A percentile compares a stretch with the other conserved stretches of the same genome.
Conservation (phyloP, 2,797 vertebrate genomes). For the Neomorphus geoffroyi region DNA sequence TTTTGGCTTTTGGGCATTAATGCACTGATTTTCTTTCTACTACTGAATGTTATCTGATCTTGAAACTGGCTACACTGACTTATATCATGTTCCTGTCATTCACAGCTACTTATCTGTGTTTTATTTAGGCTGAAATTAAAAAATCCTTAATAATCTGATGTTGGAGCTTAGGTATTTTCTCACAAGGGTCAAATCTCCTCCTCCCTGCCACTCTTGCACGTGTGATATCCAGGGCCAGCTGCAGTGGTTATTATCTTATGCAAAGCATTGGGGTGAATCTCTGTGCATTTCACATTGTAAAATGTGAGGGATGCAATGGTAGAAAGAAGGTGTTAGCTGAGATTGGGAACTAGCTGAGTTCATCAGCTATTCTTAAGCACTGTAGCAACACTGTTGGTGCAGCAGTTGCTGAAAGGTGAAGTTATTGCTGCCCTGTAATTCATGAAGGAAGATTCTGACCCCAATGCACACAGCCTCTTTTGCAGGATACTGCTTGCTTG, state of each 20-base stretch:
- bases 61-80: constrained; percentile 7
- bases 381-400: not conserved
- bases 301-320: not conserved
- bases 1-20: constrained; percentile 5
- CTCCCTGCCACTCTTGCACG: not conserved
- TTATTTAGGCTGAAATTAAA: constrained; percentile 34
- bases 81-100: constrained; percentile 49
- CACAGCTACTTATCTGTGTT: constrained; percentile 21
- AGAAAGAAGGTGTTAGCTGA: not conserved
- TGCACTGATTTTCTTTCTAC: not conserved
- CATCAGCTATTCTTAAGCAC: not conserved
- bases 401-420: not conserved
- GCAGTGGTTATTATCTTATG: not conserved
- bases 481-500: not conserved
- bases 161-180: not conserved
- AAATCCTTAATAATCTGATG: not conserved
- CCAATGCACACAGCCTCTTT: not conserved
- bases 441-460: not conserved
- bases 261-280: not conserved
- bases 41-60: constrained; percentile 20
- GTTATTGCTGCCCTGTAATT: not conserved
- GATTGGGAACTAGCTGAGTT: not conserved
- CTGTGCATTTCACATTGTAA: not conserved
- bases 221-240: not conserved
- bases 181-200: not conserved